These are phyloP conservation scores for Plecotus auritus DNA, from an alignment of 2,113 vertebrate genomes.

Conservation along the genomic window DNA sequence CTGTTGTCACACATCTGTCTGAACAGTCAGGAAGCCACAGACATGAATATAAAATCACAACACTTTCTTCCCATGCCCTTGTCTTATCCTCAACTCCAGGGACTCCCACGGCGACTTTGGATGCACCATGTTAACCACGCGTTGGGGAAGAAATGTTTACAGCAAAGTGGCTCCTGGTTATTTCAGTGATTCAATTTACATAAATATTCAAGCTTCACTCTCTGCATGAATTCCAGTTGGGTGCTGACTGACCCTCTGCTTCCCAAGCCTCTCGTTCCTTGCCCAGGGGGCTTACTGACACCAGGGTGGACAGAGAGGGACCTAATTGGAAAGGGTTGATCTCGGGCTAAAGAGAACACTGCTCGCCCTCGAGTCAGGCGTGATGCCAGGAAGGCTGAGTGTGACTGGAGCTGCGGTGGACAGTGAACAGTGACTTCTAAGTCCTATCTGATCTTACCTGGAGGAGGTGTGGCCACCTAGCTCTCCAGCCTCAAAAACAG, in stretches of 20 bases:
- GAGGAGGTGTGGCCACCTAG: neutral
- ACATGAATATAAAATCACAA: neutral
- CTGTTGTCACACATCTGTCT: neutral
- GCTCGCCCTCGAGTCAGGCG: neutral
- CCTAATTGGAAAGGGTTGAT: neutral
- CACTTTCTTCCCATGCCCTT: neutral
- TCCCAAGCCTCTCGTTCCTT: neutral
- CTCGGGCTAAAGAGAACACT: neutral
- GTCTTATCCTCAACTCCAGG: neutral
- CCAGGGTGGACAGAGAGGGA: neutral
- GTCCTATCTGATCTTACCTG: neutral
- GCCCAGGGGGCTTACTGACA: neutral
- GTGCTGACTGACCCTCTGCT: neutral
- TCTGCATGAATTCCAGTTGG: conserved; percentile 20
- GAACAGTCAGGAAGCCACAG: neutral
- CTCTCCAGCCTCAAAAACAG: neutral
- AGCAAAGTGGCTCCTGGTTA: conserved; percentile 50
- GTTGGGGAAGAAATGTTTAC: neutral
- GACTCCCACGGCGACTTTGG: neutral
- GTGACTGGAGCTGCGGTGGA: neutral
- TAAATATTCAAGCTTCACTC: conserved; percentile 44
- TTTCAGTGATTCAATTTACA: conserved; percentile 62
- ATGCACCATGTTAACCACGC: neutral
- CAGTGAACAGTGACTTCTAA: neutral
- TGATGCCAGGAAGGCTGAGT: neutral